Conservation (phyloP, 2,888 invertebrate species). For the Copidosoma aretas region DNA sequence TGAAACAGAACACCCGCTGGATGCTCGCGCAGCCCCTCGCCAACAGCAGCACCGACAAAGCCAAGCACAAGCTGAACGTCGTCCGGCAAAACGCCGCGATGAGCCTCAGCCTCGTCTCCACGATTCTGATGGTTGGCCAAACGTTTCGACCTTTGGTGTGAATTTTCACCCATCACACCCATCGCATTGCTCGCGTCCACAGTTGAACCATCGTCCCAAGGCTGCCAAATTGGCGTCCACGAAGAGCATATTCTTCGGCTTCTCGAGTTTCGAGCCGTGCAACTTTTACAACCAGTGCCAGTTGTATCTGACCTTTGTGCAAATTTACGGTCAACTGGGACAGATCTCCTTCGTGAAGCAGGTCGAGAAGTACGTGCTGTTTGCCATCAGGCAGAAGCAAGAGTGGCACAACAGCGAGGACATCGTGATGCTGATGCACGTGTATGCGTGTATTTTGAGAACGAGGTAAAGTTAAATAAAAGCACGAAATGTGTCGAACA, state of each 20-base stretch:
- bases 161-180: not conserved
- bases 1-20: slow-evolving; percentile 32
- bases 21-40: slow-evolving; percentile 14
- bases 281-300: slow-evolving; percentile 59
- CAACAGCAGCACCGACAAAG: not conserved
- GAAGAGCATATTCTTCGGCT: slow-evolving; percentile 46
- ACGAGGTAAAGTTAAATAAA: slow-evolving; percentile 42
- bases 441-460: slow-evolving; percentile 63
- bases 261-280: slow-evolving; percentile 34
- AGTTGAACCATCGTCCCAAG: slow-evolving; percentile 34
- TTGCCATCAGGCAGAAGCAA: slow-evolving; percentile 46
- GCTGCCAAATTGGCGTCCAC: slow-evolving; percentile 48
- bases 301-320: slow-evolving; percentile 64
- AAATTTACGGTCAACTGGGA: slow-evolving; percentile 63
- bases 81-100: slow-evolving; percentile 40
- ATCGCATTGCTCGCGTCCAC: not conserved
- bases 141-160: not conserved
- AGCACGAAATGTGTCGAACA: not conserved
- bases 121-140: slow-evolving; percentile 41
- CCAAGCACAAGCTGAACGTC: not conserved
- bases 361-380: slow-evolving; percentile 56
- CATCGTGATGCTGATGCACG: slow-evolving; percentile 63
- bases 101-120: slow-evolving; percentile 43
- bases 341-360: slow-evolving; percentile 59
- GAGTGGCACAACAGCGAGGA: slow-evolving; percentile 62